phyloP scores from a whole-genome alignment of 2,797 vertebrate genomes.

The Sphenopsis melanotis region DNA sequence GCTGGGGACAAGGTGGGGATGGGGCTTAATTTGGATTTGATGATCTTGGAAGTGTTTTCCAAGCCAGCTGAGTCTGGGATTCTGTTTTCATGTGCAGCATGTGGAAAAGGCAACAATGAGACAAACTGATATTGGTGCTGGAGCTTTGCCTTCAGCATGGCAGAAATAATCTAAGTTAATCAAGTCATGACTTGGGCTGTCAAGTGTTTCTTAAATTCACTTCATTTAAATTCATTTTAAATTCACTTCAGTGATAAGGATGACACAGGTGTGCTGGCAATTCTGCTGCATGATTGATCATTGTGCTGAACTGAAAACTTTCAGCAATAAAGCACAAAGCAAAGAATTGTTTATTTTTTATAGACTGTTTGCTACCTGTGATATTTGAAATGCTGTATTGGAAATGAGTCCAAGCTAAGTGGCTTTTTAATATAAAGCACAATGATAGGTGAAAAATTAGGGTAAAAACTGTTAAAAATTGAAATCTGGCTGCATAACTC shows the following conservation, averaged over 20 bases:
- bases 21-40: accelerated
- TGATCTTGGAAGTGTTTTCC: background rate
- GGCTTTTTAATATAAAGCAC: background rate
- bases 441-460: background rate
- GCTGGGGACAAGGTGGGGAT: background rate
- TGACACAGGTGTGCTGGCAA: accelerated
- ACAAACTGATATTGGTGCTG: accelerated
- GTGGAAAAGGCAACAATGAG: accelerated
- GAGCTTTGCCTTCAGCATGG: background rate
- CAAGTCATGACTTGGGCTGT: accelerated
- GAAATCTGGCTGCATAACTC: background rate
- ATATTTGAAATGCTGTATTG: background rate
- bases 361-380: background rate
- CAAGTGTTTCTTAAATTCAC: background rate
- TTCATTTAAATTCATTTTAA: background rate
- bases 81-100: accelerated
- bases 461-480: background rate
- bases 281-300: background rate
- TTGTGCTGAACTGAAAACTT: accelerated
- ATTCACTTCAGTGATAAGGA: background rate
- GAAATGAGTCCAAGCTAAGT: background rate
- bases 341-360: background rate
- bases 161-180: background rate
- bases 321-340: accelerated
- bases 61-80: background rate